phyloP scores from a whole-genome alignment of 2,797 vertebrate species.

The Schizopygopsis malacanthus region DNA sequence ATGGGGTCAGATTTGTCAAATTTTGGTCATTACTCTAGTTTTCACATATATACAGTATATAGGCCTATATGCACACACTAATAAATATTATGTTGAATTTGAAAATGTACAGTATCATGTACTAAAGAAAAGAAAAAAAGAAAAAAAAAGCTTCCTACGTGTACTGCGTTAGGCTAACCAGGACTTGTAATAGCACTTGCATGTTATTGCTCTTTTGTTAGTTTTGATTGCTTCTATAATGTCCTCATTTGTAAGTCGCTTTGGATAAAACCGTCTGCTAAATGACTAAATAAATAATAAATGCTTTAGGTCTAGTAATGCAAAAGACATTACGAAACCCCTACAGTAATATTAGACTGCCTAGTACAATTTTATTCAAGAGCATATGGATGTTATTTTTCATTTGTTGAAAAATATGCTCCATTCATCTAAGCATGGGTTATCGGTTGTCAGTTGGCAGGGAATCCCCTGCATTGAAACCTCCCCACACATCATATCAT shows the following conservation, averaged over 20 bases:
- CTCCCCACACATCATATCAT: conserved; percentile 37
- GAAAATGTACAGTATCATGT: background rate
- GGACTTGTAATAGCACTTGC: too few relatives aligned
- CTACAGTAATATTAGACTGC: background rate
- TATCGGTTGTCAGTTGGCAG: conserved; percentile 31
- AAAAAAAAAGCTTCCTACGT: too few relatives aligned
- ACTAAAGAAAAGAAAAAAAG: too few relatives aligned
- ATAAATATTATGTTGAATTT: background rate
- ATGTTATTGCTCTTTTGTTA: too few relatives aligned
- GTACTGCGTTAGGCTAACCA: too few relatives aligned
- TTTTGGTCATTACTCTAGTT: background rate
- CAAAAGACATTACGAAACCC: background rate
- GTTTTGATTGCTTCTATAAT: too few relatives aligned
- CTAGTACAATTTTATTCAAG: background rate
- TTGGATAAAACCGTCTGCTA: too few relatives aligned
- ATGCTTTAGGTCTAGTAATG: background rate
- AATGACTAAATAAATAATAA: background rate
- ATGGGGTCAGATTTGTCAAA: background rate
- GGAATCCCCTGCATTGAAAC: conserved; percentile 13
- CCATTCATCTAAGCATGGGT: conserved; percentile 26
- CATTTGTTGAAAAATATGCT: conserved; percentile 25
- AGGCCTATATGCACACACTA: too few relatives aligned
- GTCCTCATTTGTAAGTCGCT: too few relatives aligned
- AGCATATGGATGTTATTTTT: conserved; percentile 37
- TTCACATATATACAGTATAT: background rate